Conservation (phyloP, 2,797 vertebrate species). For the Eleutherodactylus coqui region DNA sequence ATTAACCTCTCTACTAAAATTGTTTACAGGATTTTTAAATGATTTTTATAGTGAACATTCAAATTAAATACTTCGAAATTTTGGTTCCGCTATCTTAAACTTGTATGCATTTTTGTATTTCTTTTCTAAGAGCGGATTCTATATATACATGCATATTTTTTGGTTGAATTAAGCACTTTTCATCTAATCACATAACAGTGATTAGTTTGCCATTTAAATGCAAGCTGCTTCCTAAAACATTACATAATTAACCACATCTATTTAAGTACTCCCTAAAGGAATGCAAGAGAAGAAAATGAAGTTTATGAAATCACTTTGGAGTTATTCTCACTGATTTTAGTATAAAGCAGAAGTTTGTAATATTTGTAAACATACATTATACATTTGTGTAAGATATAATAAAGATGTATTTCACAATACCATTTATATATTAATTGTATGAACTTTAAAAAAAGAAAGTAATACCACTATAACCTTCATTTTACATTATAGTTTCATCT, state of each 20-base stretch:
- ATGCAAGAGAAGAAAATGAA: constrained; percentile 11
- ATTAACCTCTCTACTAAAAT: not conserved
- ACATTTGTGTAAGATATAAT: not conserved
- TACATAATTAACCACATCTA: constrained; percentile 41
- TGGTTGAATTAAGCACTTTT: constrained; percentile 38
- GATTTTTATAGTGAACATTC: not conserved
- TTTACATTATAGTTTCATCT: not conserved
- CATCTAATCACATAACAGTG: constrained; percentile 38
- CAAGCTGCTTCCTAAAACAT: constrained; percentile 32
- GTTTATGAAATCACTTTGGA: not conserved
- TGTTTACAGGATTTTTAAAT: not conserved
- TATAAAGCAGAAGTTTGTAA: not conserved
- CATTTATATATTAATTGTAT: not conserved
- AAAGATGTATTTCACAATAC: not conserved
- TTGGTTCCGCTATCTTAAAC: not conserved
- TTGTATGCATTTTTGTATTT: not conserved
- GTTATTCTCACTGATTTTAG: not conserved
- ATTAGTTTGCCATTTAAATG: constrained; percentile 48
- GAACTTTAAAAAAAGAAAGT: not conserved
- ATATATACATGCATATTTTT: constrained; percentile 17
- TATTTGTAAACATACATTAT: constrained; percentile 27
- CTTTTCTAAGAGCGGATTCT: not conserved
- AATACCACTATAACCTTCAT: not conserved
- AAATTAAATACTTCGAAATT: not conserved
- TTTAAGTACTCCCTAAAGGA: constrained; percentile 37